Evolutionary conservation across 2,113 vertebrate genomes (phyloP).

Genomic region (Dipodomys merriami): DNA sequence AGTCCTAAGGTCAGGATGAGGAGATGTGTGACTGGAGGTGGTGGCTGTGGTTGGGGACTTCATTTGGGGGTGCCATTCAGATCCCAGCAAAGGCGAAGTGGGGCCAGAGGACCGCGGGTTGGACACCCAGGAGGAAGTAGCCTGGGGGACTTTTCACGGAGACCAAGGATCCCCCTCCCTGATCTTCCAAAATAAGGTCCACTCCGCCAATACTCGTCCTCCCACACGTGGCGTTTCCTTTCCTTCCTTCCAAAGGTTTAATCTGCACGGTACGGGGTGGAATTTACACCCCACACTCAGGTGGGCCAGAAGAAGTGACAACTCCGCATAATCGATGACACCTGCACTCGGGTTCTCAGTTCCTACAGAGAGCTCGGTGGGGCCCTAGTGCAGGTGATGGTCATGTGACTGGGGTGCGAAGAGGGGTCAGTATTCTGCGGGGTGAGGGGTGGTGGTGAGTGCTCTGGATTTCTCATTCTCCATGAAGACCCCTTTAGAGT

Average conservation of each 20-base stretch:
- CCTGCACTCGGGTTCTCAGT: too few species aligned
- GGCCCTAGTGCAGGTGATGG: too few species aligned
- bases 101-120: not conserved
- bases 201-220: too few species aligned
- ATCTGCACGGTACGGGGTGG: not conserved
- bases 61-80: not conserved
- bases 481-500: not conserved
- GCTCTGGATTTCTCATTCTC: not conserved
- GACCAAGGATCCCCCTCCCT: not conserved
- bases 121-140: not conserved
- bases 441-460: not conserved
- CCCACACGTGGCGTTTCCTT: too few species aligned
- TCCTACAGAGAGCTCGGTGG: too few species aligned
- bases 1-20: not conserved
- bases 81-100: not conserved
- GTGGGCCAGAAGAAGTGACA: too few species aligned
- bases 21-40: too few species aligned
- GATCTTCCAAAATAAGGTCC: too few species aligned
- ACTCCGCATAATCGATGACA: too few species aligned
- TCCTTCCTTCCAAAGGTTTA: too few species aligned
- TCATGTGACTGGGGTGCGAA: not conserved
- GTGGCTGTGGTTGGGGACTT: not conserved
- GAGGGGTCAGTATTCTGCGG: not conserved
- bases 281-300: too few species aligned
- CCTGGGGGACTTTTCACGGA: not conserved